Conservation (phyloP, 2,797 vertebrate genomes). For the Karalla daura region DNA sequence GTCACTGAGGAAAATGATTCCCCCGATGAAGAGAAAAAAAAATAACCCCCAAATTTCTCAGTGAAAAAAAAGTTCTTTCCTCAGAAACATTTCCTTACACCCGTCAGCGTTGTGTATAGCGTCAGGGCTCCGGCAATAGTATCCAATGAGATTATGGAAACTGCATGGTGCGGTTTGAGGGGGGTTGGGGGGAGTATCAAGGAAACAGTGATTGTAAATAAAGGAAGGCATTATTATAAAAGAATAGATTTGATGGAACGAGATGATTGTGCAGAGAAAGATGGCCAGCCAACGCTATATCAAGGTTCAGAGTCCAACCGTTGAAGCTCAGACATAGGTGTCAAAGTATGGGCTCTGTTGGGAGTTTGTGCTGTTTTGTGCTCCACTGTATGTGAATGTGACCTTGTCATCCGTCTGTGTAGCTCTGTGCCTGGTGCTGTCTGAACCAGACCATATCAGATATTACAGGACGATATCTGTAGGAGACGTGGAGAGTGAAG, state of each 20-base stretch:
- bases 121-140: constrained; percentile 60
- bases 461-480: constrained; percentile 32
- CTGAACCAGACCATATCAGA: constrained; percentile 61
- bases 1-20: constrained; percentile 60
- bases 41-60: constrained; percentile 42
- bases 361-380: constrained; percentile 58
- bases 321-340: constrained; percentile 38
- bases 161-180: constrained; percentile 39
- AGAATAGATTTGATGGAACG: constrained; percentile 63
- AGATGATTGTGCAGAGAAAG: constrained; percentile 65
- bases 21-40: constrained; percentile 19
- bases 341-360: constrained; percentile 32
- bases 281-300: constrained; percentile 17
- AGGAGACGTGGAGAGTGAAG: constrained; percentile 29
- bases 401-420: constrained; percentile 58
- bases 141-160: constrained; percentile 71
- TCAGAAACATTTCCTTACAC: constrained; percentile 55
- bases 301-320: constrained; percentile 23
- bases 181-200: constrained; percentile 48
- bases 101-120: constrained; percentile 61
- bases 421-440: constrained; percentile 61
- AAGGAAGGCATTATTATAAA: constrained; percentile 62
- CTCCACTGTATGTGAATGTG: constrained; percentile 67
- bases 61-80: constrained; percentile 50
- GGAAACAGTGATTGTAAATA: constrained; percentile 78